Evolutionary conservation across 2,888 invertebrate genomes (phyloP), one percentile per base, ranked within the genome.

Genomic region (Lissonota sp.): DNA sequence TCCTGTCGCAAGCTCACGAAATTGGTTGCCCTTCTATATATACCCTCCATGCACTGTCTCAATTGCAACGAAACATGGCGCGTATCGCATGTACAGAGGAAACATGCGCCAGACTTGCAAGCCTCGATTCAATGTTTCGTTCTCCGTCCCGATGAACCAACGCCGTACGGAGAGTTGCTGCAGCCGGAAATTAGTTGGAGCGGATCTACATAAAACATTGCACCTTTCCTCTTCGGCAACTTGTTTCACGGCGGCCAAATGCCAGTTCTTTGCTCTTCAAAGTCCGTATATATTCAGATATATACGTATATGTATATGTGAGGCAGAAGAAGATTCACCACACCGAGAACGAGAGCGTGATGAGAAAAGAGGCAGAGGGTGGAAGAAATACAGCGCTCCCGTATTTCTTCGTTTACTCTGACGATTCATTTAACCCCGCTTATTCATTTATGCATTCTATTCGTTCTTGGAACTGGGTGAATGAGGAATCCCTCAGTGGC

Each of bases 201-300:
- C 76, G 73, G 77, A 82, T 76, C 70, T 80, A 73, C 80, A 82
- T 80, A 80, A 76, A 82, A 80, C 76, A 77, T 79, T 72, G 82
- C 76, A 80, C 57, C 73, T 76, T 72, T 62, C 49, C 66, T 57
- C 8, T 55, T 55, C 51, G 10, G 53, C 62, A 44, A 66, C 44
- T 66, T 66, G 49, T 66, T 72, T 44, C 44, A 42, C 55, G 57
- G 44, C 44, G 39, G 40, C 63, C 10, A 39, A n/a, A 39, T 16
- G 46, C 1, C 51, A 51, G 5, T 40, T 53, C 53, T 62, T 26
- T 62, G 37, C 58, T 57, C 26, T 14, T 62, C 42, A 53, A 37
- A 8, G 26, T 53, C 63, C 26, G 26, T 26, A 26, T 26, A 26
- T 26, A 26, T 71, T 51, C 51, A 53, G 53, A 12, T 53, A 14